Evolutionary conservation across 2,797 vertebrate genomes (phyloP).

Genomic region (Lagorchestes hirsutus): DNA sequence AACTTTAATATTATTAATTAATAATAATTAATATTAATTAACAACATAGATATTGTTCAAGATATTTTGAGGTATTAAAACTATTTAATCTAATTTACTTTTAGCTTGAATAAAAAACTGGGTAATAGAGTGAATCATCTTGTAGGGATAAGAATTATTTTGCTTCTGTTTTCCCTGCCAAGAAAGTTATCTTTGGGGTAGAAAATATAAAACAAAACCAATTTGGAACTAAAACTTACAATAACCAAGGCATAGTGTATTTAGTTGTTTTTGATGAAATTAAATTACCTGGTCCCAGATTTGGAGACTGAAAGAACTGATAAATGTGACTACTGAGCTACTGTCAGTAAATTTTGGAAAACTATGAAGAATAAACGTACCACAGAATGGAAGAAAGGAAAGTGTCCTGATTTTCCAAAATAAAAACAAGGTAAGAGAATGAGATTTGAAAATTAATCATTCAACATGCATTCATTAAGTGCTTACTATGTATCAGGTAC

Average conservation of each 20-base stretch:
- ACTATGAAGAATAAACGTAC: background rate
- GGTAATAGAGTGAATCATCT: constrained; percentile 13
- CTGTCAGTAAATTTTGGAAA: background rate
- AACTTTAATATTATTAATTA: background rate
- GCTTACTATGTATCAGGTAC: background rate
- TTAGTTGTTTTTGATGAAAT: background rate
- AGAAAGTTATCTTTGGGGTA: background rate
- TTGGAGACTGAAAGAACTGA: background rate
- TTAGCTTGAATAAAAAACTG: background rate
- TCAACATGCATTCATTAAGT: background rate
- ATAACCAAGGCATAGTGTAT: background rate
- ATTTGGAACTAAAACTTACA: background rate
- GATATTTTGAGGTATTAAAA: background rate
- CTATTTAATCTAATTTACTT: background rate
- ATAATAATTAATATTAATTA: no score
- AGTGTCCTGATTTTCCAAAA: background rate
- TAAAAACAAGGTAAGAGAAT: background rate
- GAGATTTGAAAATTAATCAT: background rate
- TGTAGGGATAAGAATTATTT: background rate
- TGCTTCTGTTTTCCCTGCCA: background rate
- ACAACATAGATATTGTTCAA: background rate
- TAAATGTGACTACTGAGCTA: background rate
- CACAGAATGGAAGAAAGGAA: background rate
- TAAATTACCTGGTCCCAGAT: background rate
- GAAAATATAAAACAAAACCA: background rate